Evolutionary conservation across 2,888 invertebrate genomes (phyloP).

Genomic region (Pilophorus perplexus): DNA sequence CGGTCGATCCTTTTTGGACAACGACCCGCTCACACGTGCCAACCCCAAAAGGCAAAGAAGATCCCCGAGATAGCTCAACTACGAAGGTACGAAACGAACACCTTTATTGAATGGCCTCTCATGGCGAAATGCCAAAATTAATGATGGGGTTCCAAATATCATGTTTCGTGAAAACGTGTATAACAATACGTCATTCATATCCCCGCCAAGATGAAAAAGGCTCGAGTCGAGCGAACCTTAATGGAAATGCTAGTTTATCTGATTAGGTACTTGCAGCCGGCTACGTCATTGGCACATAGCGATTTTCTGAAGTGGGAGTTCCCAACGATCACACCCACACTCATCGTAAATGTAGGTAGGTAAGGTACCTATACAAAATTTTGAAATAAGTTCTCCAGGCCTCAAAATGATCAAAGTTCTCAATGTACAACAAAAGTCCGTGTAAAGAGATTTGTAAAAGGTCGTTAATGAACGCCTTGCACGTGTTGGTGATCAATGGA

Average conservation of each 20-base stretch:
- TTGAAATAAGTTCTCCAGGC: too few species aligned
- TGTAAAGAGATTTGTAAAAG: too few species aligned
- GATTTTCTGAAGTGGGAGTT: too few species aligned
- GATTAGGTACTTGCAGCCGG: not conserved
- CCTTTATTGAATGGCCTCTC: too few species aligned
- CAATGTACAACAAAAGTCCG: too few species aligned
- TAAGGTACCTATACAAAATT: not conserved
- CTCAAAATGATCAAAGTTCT: too few species aligned
- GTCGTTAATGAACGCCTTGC: not conserved
- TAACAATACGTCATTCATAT: not conserved
- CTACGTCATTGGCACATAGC: too few species aligned
- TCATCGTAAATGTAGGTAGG: not conserved
- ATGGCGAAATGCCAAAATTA: slow-evolving; percentile 18
- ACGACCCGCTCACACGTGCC: too few species aligned
- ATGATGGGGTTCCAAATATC: slow-evolving; percentile 3
- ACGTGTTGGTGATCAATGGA: not conserved
- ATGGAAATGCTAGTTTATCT: not conserved
- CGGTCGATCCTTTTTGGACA: too few species aligned
- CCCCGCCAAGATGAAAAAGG: not conserved
- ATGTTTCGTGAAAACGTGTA: slow-evolving; percentile 5
- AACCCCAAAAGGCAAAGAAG: too few species aligned
- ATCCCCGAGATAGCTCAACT: too few species aligned
- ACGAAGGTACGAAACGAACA: too few species aligned
- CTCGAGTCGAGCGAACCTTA: not conserved
- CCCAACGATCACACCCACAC: not conserved